phyloP scores from a whole-genome alignment of 2,113 vertebrate genomes.

The Cromileptes altivelis region DNA sequence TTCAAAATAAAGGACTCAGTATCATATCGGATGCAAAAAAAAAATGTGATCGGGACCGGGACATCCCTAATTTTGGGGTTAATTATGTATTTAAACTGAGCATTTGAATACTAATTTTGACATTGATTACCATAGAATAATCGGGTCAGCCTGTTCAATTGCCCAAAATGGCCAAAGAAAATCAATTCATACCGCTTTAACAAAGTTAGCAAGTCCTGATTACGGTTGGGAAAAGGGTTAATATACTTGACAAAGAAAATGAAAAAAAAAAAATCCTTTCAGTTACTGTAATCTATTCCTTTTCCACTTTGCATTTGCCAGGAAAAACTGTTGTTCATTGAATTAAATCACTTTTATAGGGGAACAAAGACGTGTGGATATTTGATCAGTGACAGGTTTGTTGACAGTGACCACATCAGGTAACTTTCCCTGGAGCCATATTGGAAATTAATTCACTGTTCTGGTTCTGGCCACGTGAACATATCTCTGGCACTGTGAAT shows the following conservation, averaged over 20 bases:
- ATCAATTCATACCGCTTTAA: not conserved
- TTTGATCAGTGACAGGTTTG: slow-evolving; percentile 11
- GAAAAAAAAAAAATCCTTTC: not conserved
- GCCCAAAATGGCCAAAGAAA: too few species aligned
- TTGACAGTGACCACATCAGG: slow-evolving; percentile 13
- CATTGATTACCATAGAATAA: too few species aligned
- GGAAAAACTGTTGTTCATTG: not conserved
- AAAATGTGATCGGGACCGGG: too few species aligned
- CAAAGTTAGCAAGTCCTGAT: not conserved
- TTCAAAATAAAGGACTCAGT: too few species aligned
- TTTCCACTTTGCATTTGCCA: not conserved
- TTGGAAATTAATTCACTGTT: not conserved
- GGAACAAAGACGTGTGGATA: slow-evolving; percentile 7
- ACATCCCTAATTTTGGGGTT: too few species aligned
- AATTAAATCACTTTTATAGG: slow-evolving; percentile 25
- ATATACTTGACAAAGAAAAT: not conserved
- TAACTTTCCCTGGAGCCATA: not conserved
- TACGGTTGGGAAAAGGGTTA: not conserved
- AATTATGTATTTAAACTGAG: too few species aligned
- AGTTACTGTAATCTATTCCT: not conserved
- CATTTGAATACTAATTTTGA: too few species aligned
- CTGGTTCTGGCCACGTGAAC: not conserved
- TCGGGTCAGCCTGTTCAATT: too few species aligned
- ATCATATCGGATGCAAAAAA: too few species aligned
- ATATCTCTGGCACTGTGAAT: not conserved